Evolutionary conservation across 2,888 invertebrate species (phyloP), one percentile per base, ranked within the genome.

Genomic region (Muschampia plurimacula): DNA sequence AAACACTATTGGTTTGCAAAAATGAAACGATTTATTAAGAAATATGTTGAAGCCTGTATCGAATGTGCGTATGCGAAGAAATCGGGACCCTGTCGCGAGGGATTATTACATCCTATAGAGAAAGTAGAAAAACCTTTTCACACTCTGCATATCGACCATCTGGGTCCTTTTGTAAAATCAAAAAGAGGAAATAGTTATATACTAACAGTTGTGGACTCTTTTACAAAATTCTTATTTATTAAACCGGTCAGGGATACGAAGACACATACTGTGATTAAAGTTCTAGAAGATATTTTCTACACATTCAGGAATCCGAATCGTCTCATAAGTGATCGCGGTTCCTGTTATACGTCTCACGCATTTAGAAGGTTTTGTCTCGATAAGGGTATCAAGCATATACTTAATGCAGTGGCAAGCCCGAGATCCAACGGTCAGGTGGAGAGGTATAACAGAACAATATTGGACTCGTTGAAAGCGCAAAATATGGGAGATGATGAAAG

Each of bases 101-200:
- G 77, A 2, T 60, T 77, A 0, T 52, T 76, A 36, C 76, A 80
- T 65, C 77, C 78, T 1, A 80, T 80, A 15, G 41, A 41, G 41
- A 55, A 55, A 22, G 22, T 55, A 22, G 55, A 55, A 5, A 15
- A n/a, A 3, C 55, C 55, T 1, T 55, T 55, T 8, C 55, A 55
- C 12, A 55, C 55, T 1, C 8, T 55, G 7, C 55, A 55, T 15
- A 12, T 22, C n/a, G 55, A 55, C 55, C 55, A 55, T 22, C 55
- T 55, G 6, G 55, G 55, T 4, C 55, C 55, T 5, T 55, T 55
- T 22, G 55, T 55, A 15, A 55, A 8, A 22, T 55, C 55, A 7
- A 55, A 55, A 22, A 2, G 12, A 8, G 55, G 55, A 2, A 55
- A 55, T 55, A 55, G n/a, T 55, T 5, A 55, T 5, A 5, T 55